Evolutionary conservation across 2,113 vertebrate species (phyloP), one percentile per base, ranked within the genome.

Genomic region (Nymphicus hollandicus): DNA sequence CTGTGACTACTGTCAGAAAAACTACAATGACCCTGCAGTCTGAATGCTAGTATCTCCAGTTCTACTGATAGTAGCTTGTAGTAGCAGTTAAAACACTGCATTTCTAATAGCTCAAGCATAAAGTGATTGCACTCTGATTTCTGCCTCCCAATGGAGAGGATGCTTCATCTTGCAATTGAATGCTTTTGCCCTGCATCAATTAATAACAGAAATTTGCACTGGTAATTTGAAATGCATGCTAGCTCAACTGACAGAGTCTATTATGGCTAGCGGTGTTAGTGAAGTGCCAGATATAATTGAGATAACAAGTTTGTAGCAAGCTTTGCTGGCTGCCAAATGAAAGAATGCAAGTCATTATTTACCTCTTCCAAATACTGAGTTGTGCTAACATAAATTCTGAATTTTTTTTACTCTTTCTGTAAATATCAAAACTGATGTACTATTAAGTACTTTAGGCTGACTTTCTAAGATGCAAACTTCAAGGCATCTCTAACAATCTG

Each of bases 191-290:
- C 78, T 82, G 73, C 63, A 71, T 49, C 56, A 76, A 79, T 92
- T 96, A 95, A 76, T 92, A 94, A 85, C 19, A 93, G 23, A 35
- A 50, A 80, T 91, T 91, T 95, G 89, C 74, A 72, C 24, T 72
- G 53, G 61, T 64, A 85, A 94, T 85, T 89, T 7, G 1, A 78
- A 69, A 81, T 25, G 78, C 49, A 52, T 44, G 52, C 46, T 39
- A 68, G 47, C 39, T 95, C 53, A 85, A n/a, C 78, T 88, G 78
- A 61, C 68, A 86, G 60, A 56, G 64, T 72, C 70, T 50, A 7
- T 91, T 87, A 64, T 4, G 53, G 81, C 47, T 68, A 60, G 56
- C 55, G 50, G 35, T 64, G 70, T 50, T 61, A 35, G 31, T 16
- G 55, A 84, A 74, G 37, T 68, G 55, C 17, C 56, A 92, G 81